phyloP scores from a whole-genome alignment of 2,888 invertebrate species.

The Gastracanthus pulcherrimus region DNA sequence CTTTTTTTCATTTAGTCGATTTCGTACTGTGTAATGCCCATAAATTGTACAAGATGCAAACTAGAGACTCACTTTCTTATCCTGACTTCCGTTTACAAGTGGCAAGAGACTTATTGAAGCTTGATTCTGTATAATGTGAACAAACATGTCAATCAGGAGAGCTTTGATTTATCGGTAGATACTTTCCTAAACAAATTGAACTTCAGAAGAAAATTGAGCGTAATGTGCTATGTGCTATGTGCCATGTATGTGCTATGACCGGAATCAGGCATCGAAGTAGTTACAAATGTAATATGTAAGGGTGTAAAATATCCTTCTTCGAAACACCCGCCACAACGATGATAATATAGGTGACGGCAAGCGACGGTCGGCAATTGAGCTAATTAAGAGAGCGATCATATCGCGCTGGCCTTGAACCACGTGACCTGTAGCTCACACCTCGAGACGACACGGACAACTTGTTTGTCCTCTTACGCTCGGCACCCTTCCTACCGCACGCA shows the following conservation, averaged over 20 bases:
- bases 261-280: neutral
- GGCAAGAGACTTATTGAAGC: conserved; percentile 22
- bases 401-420: too few species aligned
- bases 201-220: neutral
- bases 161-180: conserved; percentile 2
- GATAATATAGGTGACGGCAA: too few species aligned
- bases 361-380: too few species aligned
- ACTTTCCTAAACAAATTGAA: conserved; percentile 9
- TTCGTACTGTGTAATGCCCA: conserved; percentile 19
- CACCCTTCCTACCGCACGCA: too few species aligned
- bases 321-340: too few species aligned
- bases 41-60: conserved; percentile 13
- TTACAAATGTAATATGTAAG: neutral
- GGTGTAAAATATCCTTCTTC: too few species aligned
- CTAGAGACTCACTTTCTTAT: neutral
- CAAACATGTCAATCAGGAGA: neutral
- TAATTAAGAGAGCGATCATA: too few species aligned
- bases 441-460: too few species aligned
- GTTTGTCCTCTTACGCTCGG: too few species aligned
- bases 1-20: conserved; percentile 19
- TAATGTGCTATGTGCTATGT: too few species aligned
- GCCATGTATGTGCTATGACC: too few species aligned
- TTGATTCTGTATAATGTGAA: conserved; percentile 18
- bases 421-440: too few species aligned
- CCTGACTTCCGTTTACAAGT: neutral